Evolutionary conservation across 1,140 invertebrate genomes (phyloP), one percentile per base, ranked within the genome.

Genomic region (Mesaphorura yosii): DNA sequence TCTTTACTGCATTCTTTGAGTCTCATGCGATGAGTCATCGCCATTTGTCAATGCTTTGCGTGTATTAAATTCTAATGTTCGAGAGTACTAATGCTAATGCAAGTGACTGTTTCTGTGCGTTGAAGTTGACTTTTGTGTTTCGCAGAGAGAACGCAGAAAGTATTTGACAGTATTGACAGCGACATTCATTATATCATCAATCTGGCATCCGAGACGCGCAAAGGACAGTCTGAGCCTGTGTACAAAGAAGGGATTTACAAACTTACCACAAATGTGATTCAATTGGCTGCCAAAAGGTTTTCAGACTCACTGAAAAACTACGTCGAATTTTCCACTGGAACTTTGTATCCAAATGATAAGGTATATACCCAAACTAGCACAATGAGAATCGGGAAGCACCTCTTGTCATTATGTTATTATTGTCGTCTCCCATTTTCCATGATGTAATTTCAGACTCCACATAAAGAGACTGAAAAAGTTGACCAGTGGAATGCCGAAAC

Each of bases 161-260:
- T 83, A 1, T 83, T 90, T 67, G 70, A 73, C 47, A 73, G 74
- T 59, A 68, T 74, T 20, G 76, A 75, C 37, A 70, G 69, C 56
- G 64, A 58, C 10, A 87, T 85, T 76, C 82, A 84, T 66, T 80
- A 80, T 71, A 84, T 88, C 23, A 79, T 90, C 44, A 92, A 93
- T 71, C 85, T 88, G 66, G 88, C 89, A 12, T 84, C 84, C 6
- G 88, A 94, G 72, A 92, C 88, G 1, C 85, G 88, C 70, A 78
- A 78, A 57, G 83, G 84, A 19, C 86, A 91, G 73, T 83, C 82
- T 29, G 87, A 91, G 69, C 79, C 84, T 1, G 84, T 92, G 6
- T 92, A 92, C 68, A 80, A 82, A 65, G 88, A 93, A 70, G 88
- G 89, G 5, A 87, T 92, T 61, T 75, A 81, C 19, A 87, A 84